Percentiles rank a stretch among this genome's conserved stretches.
Evolutionary conservation across 1,140 invertebrate species (phyloP).

Genomic region (Drosophila serrata): DNA sequence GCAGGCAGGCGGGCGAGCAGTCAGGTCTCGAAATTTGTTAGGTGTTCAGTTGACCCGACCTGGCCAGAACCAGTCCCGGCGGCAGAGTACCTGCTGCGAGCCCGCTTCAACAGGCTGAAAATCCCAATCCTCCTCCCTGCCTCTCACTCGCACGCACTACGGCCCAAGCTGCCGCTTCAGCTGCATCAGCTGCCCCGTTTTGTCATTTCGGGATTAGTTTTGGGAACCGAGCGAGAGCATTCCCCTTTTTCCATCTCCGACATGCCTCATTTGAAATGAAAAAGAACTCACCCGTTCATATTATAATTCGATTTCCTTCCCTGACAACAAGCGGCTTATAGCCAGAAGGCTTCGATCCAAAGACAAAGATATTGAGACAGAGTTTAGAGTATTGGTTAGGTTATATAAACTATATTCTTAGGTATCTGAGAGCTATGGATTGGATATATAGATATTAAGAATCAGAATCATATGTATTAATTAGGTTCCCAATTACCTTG

Average conservation of each 20-base stretch:
- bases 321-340: conserved; percentile 59
- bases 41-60: conserved; percentile 44
- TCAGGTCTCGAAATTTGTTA: conserved; percentile 67
- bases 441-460: neutral
- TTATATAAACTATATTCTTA: neutral
- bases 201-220: conserved; percentile 64
- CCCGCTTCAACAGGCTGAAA: conserved; percentile 36
- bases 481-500: no score
- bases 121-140: conserved; percentile 16
- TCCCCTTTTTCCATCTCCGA: conserved; percentile 19
- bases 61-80: neutral
- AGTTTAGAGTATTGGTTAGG: conserved; percentile 26
- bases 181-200: conserved; percentile 48
- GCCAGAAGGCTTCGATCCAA: conserved; percentile 23
- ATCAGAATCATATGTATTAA: neutral
- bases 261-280: conserved; percentile 49
- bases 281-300: conserved; percentile 45
- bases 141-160: conserved; percentile 5
- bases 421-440: neutral
- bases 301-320: conserved; percentile 65
- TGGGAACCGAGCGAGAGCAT: conserved; percentile 1
- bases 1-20: conserved; percentile 20
- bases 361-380: conserved; percentile 40
- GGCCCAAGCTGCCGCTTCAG: conserved; percentile 18
- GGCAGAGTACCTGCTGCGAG: conserved; percentile 52